phyloP scores from a whole-genome alignment of 2,888 invertebrate species.

The Dioctria linearis region DNA sequence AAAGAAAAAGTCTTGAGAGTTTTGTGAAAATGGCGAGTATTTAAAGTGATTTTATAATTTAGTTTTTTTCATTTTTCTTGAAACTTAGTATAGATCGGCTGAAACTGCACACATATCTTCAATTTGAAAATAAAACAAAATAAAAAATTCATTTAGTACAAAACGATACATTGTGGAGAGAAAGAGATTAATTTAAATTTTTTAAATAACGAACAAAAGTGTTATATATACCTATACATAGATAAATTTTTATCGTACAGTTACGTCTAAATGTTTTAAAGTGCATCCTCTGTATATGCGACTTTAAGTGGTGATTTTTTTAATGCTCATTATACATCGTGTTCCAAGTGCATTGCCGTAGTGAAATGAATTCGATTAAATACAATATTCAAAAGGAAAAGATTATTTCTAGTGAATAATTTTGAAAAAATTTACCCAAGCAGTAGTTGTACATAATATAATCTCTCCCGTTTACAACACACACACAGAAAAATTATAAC shows the following conservation, averaged over 20 bases:
- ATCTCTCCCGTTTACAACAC: constrained; percentile 1
- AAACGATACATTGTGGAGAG: background rate
- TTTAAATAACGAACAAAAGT: no score
- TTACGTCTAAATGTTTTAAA: no score
- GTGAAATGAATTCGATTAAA: constrained; percentile 10
- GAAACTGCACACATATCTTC: background rate
- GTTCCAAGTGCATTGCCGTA: background rate
- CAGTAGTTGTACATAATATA: constrained; percentile 8
- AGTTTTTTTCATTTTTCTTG: no score
- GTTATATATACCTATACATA: no score
- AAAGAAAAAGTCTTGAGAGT: background rate
- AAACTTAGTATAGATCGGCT: background rate
- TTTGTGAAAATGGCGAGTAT: background rate
- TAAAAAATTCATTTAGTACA: background rate
- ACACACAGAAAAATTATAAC: background rate
- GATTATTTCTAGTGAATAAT: constrained; percentile 21
- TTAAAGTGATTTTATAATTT: background rate
- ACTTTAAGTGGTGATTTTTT: no score
- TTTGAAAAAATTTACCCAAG: background rate
- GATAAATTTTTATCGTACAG: no score
- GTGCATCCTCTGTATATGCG: no score
- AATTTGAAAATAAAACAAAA: background rate
- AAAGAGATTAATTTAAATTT: background rate
- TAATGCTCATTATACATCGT: background rate
- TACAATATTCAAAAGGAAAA: background rate